Conservation (phyloP, 2,113 vertebrate genomes). For the Thamnaconus septentrionalis region DNA sequence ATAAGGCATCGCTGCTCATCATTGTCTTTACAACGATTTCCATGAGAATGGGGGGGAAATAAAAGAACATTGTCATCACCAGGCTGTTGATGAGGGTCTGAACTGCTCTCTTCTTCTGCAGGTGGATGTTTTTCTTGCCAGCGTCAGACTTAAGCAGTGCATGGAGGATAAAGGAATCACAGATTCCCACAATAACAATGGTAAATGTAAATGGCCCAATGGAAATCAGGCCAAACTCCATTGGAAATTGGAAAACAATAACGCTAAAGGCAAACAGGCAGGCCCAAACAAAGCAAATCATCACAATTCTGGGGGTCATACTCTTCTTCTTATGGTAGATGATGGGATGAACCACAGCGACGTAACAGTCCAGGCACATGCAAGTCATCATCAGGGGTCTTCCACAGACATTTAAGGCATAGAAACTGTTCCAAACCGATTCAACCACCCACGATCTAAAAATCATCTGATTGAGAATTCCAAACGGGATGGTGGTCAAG, state of each 20-base stretch:
- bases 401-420: conserved; percentile 34
- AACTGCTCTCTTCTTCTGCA: conserved; percentile 62
- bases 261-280: background rate
- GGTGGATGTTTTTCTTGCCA: conserved; percentile 41
- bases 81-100: conserved; percentile 60
- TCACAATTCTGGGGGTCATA: conserved; percentile 37
- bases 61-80: conserved; percentile 37
- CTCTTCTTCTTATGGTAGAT: conserved; percentile 47
- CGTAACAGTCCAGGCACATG: conserved; percentile 62
- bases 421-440: rapidly evolving
- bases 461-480: conserved; percentile 3
- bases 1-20: too few relatives aligned
- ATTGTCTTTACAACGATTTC: background rate
- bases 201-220: background rate
- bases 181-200: conserved; percentile 35
- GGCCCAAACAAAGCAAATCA: conserved; percentile 37
- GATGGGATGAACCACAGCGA: conserved; percentile 69
- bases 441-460: rapidly evolving
- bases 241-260: rapidly evolving
- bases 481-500: conserved; percentile 21
- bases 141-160: conserved; percentile 28
- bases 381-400: conserved; percentile 61
- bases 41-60: conserved; percentile 40
- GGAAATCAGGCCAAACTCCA: background rate
- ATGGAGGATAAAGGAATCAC: conserved; percentile 48